Base-by-base conservation (phyloP, 2,888 invertebrate genomes). In the Theretra japonica region DNA sequence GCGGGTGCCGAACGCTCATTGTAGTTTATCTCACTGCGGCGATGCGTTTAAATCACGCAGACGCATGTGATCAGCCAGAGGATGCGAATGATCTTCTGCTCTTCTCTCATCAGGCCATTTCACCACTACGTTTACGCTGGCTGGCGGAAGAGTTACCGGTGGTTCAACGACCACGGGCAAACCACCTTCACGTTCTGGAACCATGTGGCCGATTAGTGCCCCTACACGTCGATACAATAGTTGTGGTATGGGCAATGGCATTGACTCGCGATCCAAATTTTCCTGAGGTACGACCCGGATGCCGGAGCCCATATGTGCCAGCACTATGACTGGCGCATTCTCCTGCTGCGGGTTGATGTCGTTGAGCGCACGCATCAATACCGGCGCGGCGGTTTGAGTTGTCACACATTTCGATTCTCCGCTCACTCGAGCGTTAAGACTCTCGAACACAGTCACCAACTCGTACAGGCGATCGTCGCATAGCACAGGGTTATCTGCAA, bases 401-500 rank as follows among this genome's bases (percentile, higher is more conserved):
- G 86, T 88, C 59, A 92, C 90, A 80, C 96, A 96, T 68, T 94
- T 95, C 0, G 96, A 95, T 17, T 95, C 95, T 15, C 97, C 97
- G 75, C 96, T 96, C 69, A 97, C 95, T 74, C 96, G 96, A 2
- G 97, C 96, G 82, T 97, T 96, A 83, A 97, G 95, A 50, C 95
- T 96, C 83, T 96, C 96, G 91, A 97, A 95, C 72, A 96, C 95
- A 0, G 96, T 95, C 77, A 96, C 96, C 77, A 97, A 93, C 88
- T 97, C 97, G 76, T 96, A 96, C 73, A 97, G 89, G 15, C 95
- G 95, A 72, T 96, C 96, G 85, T 97, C 97, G 86, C 97, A 97
- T 77, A 97, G 90, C 73, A 97, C 96, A 69, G 97, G 97, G 90
- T 97, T 97, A 86, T 97, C 97, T 97, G 94, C 0, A 95, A 95